A percentile compares a stretch with the other conserved stretches of the same genome.
These are phyloP conservation scores for Pachyseris speciosa DNA, from an alignment of 64 coral and sea anemone species.

Conservation along the genomic window DNA sequence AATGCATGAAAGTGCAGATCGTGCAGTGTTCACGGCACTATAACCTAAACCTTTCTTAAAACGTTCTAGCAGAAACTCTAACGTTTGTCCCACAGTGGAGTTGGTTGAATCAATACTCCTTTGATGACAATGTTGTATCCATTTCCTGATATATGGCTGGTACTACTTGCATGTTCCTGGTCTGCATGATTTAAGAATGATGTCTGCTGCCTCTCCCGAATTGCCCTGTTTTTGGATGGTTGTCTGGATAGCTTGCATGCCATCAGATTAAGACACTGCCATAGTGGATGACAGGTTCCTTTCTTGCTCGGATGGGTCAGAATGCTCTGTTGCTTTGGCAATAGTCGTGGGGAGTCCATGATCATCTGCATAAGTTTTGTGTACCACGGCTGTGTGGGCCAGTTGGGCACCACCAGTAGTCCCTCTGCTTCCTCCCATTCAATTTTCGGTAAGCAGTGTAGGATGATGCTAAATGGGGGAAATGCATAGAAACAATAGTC, in stretches of 20 bases:
- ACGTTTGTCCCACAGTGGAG: background rate
- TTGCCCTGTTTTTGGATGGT: background rate
- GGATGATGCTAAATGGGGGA: slow-evolving; percentile 10
- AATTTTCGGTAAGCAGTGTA: slow-evolving; percentile 17
- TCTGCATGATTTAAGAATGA: background rate
- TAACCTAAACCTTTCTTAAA: slow-evolving; percentile 25
- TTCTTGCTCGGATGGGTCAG: background rate
- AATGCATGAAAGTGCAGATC: slow-evolving; percentile 17
- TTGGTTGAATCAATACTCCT: background rate
- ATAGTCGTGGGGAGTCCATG: background rate
- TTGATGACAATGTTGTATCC: background rate
- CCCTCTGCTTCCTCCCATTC: slow-evolving; percentile 22
- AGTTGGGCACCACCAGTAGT: slow-evolving; percentile 16
- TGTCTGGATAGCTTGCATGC: slow-evolving; percentile 53
- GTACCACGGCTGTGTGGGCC: slow-evolving; percentile 49
- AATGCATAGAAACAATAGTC: slow-evolving; percentile 21
- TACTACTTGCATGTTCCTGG: background rate
- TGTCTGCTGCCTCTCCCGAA: background rate
- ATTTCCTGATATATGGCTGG: background rate
- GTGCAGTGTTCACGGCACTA: background rate
- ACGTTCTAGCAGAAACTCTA: background rate
- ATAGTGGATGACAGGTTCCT: background rate
- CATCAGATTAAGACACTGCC: background rate
- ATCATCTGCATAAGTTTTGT: background rate
- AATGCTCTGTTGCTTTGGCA: background rate